Base-by-base conservation (phyloP, 2,113 vertebrate species). In the Alethe diademata region DNA sequence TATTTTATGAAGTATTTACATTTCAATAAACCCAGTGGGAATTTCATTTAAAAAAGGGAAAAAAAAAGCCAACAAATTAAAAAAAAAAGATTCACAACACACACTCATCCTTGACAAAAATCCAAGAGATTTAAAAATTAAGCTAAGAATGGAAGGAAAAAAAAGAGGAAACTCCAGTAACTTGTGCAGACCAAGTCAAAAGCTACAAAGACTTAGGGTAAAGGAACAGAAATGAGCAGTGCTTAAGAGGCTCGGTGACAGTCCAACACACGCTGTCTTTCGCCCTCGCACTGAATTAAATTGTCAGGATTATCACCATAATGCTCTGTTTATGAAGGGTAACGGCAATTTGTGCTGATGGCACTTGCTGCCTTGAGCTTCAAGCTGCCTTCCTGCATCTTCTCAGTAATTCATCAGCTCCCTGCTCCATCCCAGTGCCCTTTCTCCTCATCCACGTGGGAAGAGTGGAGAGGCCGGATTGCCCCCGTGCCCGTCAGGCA, bases 311-410 rank as follows among this genome's bases (percentile, higher is more conserved):
- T 97, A 98, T 98, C 97, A 98, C 96, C 95, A 56, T 89, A 95
- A 98, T 97, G 97, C 97, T 97, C 97, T 95, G 97, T 95, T 98
- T 98, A 98, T 95, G 93, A 96, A 93, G 97, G 96, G 97, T 97
- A 98, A 97, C 65, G 12, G 97, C 98, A 97, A 98, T 98, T 93
- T 97, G 78, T 89, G 94, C 73, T 98, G 98, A 98, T 98, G 98
- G 98, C 98, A 97, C 98, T 98, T 86, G 97, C 97, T 95, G 98
- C 97, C 95, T 97, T 97, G 92, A 97, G 98, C 97, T 95, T 86
- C 97, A 38, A 98, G 98, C 98, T 98, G 99, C 98, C 98, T 98
- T 95, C 96, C 97, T 76, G 94, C 95, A 98, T 98, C 97, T 98
- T 25, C 96, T 95, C 97, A 95, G 98, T 90, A 98, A 98, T 98